phyloP scores from a whole-genome alignment of 2,888 invertebrate species.

The Oscheius sp. region DNA sequence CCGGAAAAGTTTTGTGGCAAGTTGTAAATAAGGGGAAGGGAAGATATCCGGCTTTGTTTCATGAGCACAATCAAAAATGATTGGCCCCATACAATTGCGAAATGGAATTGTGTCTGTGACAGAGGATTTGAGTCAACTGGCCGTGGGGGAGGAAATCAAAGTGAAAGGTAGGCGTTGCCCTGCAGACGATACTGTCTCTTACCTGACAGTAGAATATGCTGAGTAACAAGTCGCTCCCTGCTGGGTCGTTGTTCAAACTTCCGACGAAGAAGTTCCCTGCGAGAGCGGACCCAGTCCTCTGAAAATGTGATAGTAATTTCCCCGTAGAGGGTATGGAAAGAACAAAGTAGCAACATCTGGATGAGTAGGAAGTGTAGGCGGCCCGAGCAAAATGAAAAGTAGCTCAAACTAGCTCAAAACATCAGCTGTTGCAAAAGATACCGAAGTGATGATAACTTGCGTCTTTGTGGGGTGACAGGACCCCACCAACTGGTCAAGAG shows the following conservation, averaged over 20 bases:
- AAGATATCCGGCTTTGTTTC: too few relatives aligned
- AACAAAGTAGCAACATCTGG: background rate
- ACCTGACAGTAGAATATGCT: constrained; percentile 47
- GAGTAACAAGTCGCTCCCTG: constrained; percentile 38
- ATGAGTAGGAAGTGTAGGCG: constrained; percentile 15
- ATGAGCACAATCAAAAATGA: too few relatives aligned
- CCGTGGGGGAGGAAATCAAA: too few relatives aligned
- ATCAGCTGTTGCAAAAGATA: constrained; percentile 34
- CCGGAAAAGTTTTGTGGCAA: too few relatives aligned
- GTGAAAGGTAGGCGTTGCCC: too few relatives aligned
- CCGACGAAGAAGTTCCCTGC: constrained; percentile 36
- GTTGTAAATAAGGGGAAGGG: too few relatives aligned
- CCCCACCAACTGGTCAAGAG: background rate
- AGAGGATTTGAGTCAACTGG: background rate
- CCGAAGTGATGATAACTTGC: constrained; percentile 19
- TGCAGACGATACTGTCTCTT: background rate
- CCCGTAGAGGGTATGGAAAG: background rate
- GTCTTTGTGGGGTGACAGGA: constrained; percentile 5
- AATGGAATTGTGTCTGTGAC: background rate
- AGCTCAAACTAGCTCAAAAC: constrained; percentile 28
- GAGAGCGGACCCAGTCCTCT: constrained; percentile 33
- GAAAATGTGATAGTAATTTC: constrained; percentile 3
- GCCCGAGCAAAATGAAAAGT: background rate
- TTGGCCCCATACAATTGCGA: background rate
- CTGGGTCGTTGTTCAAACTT: constrained; percentile 44